Conservation (phyloP, 2,113 vertebrate species). For the Tachysurus fulvidraco region DNA sequence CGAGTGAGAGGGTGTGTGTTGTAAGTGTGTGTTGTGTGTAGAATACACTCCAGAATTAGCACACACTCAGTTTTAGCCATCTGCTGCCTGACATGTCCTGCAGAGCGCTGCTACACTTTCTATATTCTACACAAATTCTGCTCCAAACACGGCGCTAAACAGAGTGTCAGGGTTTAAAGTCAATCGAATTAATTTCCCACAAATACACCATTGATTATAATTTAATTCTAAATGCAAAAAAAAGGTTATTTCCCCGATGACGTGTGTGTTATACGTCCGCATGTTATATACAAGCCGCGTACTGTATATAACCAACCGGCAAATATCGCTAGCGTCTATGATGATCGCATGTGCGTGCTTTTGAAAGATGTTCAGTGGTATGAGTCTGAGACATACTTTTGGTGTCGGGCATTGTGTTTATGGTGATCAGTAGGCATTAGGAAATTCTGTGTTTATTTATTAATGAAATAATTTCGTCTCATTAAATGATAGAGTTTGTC, state of each 20-base stretch:
- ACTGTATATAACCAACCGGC: too few relatives aligned
- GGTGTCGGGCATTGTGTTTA: not conserved
- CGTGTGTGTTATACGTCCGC: not conserved
- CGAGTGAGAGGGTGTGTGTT: constrained; percentile 19
- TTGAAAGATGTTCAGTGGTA: too few relatives aligned
- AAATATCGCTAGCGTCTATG: too few relatives aligned
- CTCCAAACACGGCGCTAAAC: not conserved
- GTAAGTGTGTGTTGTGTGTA: constrained; percentile 16
- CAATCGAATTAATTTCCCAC: not conserved
- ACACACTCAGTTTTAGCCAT: constrained; percentile 3
- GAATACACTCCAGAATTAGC: constrained; percentile 19
- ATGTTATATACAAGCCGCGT: not conserved
- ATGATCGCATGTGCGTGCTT: too few relatives aligned
- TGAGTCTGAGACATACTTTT: not conserved
- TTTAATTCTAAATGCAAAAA: not conserved
- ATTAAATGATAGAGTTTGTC: not conserved
- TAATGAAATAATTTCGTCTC: not conserved
- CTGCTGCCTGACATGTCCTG: constrained; percentile 4
- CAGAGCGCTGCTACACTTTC: not conserved
- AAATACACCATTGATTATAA: not conserved
- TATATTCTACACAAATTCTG: not conserved
- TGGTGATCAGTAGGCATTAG: not conserved
- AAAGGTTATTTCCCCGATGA: not conserved
- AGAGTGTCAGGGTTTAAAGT: not conserved
- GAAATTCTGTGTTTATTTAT: not conserved